phyloP scores from a whole-genome alignment of 2,113 vertebrate genomes.

The Passer montanus region DNA sequence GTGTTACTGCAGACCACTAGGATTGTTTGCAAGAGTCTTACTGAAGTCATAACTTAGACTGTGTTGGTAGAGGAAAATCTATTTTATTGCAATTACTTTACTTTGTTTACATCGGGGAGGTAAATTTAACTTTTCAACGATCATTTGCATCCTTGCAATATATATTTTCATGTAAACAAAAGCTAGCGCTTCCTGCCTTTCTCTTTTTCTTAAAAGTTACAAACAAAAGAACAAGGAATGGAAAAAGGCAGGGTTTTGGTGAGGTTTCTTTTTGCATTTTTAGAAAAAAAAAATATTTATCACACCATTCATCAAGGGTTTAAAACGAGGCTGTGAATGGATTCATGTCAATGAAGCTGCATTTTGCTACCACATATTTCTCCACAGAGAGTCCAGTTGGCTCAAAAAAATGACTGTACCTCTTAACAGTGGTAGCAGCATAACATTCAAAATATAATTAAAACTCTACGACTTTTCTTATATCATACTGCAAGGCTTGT shows the following conservation, averaged over 20 bases:
- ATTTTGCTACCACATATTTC: not conserved
- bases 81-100: not conserved
- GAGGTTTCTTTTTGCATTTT: no score
- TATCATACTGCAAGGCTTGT: not conserved
- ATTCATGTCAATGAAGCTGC: not conserved
- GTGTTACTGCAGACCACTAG: not conserved
- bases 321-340: fast-evolving
- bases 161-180: not conserved
- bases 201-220: not conserved
- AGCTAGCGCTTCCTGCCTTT: not conserved
- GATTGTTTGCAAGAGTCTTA: not conserved
- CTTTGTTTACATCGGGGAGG: not conserved
- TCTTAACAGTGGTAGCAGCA: not conserved
- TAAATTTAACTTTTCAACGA: not conserved
- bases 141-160: not conserved
- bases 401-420: not conserved
- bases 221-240: not conserved
- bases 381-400: not conserved
- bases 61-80: not conserved
- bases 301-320: not conserved
- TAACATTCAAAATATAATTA: not conserved
- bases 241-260: not conserved
- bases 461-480: not conserved
- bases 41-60: not conserved
- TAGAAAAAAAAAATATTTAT: not conserved